Percentiles rank a stretch among this genome's conserved stretches.
Conservation (phyloP, 2,113 vertebrate genomes). For the Clarias gariepinus region DNA sequence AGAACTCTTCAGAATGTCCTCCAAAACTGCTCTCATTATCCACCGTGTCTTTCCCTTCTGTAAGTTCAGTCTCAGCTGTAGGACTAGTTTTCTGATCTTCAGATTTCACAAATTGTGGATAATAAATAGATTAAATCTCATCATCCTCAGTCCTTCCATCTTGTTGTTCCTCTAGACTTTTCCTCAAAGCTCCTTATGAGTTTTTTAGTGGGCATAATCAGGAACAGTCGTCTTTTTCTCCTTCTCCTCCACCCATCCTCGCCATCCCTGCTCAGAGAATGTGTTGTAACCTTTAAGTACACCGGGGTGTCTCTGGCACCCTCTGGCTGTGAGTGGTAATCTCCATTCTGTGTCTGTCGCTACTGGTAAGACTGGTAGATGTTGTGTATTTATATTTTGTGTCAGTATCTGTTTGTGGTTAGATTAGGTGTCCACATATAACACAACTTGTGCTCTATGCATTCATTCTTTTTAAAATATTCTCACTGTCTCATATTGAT, state of each 20-base stretch:
- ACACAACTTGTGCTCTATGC: conserved; percentile 10
- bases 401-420: conserved; percentile 41
- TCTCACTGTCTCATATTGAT: conserved; percentile 43
- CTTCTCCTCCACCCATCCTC: conserved; percentile 1
- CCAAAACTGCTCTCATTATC: not conserved
- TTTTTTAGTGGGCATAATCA: not conserved
- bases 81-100: not conserved
- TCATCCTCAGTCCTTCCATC: not conserved
- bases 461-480: conserved; percentile 27
- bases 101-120: conserved; percentile 31
- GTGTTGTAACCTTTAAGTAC: conserved; percentile 44
- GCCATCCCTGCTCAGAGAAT: not conserved
- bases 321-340: conserved; percentile 51
- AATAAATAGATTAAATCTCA: conserved; percentile 5
- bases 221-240: conserved; percentile 11
- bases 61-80: not conserved
- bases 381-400: conserved; percentile 30
- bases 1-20: not conserved
- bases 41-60: not conserved
- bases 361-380: conserved; percentile 16
- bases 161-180: conserved; percentile 10
- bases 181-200: not conserved
- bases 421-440: conserved; percentile 56
- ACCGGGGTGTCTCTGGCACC: conserved; percentile 61
- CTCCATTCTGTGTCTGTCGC: conserved; percentile 12